phyloP scores from a whole-genome alignment of 2,888 invertebrate species.

The Drosophila fungiperda region DNA sequence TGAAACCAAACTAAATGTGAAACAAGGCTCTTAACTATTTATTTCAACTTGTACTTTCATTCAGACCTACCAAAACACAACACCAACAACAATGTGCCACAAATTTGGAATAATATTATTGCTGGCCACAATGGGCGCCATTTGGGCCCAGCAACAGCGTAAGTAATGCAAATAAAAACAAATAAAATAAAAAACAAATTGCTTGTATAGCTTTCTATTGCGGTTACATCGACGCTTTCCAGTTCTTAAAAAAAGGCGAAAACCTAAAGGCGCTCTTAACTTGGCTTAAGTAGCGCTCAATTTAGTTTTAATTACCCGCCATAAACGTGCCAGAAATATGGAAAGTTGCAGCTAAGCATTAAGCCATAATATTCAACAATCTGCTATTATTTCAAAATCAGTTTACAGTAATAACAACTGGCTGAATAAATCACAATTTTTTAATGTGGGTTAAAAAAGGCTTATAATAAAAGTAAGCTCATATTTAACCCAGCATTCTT shows the following conservation, averaged over 20 bases:
- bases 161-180: constrained; percentile 56
- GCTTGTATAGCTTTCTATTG: constrained; percentile 37
- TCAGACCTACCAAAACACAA: constrained; percentile 44
- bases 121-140: constrained; percentile 55
- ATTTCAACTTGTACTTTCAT: constrained; percentile 79
- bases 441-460: background rate
- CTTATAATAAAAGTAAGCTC: background rate
- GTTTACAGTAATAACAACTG: background rate
- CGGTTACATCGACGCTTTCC: constrained; percentile 38
- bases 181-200: background rate
- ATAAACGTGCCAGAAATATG: constrained; percentile 32
- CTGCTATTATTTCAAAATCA: background rate
- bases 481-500: background rate
- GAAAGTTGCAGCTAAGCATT: constrained; percentile 33
- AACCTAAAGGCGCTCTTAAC: constrained; percentile 24
- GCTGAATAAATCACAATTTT: background rate
- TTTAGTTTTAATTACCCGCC: constrained; percentile 52
- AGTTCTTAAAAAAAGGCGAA: constrained; percentile 27
- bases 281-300: constrained; percentile 35
- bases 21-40: constrained; percentile 47
- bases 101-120: constrained; percentile 68
- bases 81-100: constrained; percentile 63
- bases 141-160: constrained; percentile 77
- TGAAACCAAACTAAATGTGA: constrained; percentile 68
- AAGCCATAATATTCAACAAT: constrained; percentile 23